Conservation (phyloP, 2,797 vertebrate genomes). For the Tinamus major region DNA sequence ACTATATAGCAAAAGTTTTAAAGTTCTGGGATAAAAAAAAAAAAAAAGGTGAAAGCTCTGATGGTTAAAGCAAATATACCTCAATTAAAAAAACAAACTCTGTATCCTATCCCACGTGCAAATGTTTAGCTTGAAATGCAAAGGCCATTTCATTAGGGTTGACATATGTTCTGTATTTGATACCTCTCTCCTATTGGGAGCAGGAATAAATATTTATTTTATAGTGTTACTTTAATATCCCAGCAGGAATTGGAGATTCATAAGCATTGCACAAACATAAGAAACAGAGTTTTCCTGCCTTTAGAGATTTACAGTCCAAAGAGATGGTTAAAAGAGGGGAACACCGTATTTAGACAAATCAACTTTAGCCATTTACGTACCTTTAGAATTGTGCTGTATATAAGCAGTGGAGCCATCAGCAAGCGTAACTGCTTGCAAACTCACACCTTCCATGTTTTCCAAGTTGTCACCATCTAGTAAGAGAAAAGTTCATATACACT, state of each 20-base stretch:
- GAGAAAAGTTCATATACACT: constrained; percentile 17
- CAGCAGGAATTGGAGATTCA: neutral
- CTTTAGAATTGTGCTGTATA: constrained; percentile 96
- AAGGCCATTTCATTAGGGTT: neutral
- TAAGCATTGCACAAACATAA: neutral
- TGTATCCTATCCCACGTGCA: neutral
- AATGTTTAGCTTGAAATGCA: neutral
- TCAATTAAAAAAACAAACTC: neutral
- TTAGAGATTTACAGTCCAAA: neutral
- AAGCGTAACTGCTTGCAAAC: constrained; percentile 96
- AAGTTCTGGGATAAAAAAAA: neutral
- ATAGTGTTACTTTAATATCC: neutral
- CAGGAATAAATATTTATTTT: neutral
- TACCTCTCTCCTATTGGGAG: neutral
- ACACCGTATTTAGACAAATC: fast-evolving
- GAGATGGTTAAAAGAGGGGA: neutral
- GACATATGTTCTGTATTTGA: neutral
- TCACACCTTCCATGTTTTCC: constrained; percentile 96
- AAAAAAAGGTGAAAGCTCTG: neutral
- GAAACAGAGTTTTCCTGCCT: neutral
- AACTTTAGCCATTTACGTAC: constrained; percentile 65
- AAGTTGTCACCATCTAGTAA: constrained; percentile 92
- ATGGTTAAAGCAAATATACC: neutral
- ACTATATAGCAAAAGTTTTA: neutral
- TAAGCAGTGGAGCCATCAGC: constrained; percentile 98